A percentile compares a stretch with the other conserved stretches of the same genome.
Evolutionary conservation across 2,113 vertebrate species (phyloP).

Genomic region (Amphilophus citrinellus): DNA sequence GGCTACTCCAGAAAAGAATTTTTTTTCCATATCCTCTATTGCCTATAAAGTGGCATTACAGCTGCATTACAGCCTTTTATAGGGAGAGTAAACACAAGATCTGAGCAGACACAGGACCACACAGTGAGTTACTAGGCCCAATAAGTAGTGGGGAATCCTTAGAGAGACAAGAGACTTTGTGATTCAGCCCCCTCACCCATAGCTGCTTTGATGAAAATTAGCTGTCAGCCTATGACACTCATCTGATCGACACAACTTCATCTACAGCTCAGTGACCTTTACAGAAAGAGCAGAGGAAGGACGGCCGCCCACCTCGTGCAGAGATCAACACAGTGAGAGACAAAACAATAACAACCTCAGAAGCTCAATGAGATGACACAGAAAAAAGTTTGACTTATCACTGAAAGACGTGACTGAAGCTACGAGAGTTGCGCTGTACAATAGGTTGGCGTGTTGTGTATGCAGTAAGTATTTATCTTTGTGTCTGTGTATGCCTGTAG

Average conservation of each 20-base stretch:
- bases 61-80: not conserved
- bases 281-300: slow-evolving; percentile 50
- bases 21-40: not conserved
- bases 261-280: slow-evolving; percentile 77
- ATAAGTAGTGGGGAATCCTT: slow-evolving; percentile 48
- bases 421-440: slow-evolving; percentile 4
- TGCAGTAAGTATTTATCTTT: not conserved
- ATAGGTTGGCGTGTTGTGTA: slow-evolving; percentile 10
- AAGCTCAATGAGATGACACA: slow-evolving; percentile 58
- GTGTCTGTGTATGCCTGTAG: not conserved
- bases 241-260: slow-evolving; percentile 70
- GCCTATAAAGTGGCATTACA: not conserved
- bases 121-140: slow-evolving; percentile 23
- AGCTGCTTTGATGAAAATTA: slow-evolving; percentile 76
- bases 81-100: not conserved
- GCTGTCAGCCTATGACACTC: slow-evolving; percentile 58
- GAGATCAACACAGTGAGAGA: slow-evolving; percentile 57
- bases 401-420: slow-evolving; percentile 32
- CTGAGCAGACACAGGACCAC: slow-evolving; percentile 23
- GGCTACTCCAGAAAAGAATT: slow-evolving; percentile 5
- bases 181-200: slow-evolving; percentile 1
- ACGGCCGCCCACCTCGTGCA: slow-evolving; percentile 46
- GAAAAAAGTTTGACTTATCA: slow-evolving; percentile 45
- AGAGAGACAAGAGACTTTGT: slow-evolving; percentile 9
- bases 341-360: slow-evolving; percentile 69